Evolutionary conservation across 1,140 invertebrate genomes (phyloP).

Genomic region (Pseudomyrmex concolor): DNA sequence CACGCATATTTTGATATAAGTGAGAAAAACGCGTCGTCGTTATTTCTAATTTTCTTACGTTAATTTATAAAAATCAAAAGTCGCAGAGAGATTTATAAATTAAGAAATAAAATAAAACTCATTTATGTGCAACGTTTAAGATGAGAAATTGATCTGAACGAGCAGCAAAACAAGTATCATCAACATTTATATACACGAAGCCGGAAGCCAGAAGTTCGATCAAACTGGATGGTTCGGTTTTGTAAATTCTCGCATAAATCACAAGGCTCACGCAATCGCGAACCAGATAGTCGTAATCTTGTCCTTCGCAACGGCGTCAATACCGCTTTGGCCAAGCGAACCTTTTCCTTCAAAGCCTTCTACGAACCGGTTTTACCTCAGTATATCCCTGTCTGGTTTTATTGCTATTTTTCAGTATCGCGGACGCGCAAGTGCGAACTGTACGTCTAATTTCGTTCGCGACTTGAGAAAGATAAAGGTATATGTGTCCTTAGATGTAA

Average conservation of each 20-base stretch:
- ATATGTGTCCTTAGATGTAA: background rate
- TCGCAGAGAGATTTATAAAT: background rate
- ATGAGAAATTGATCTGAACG: background rate
- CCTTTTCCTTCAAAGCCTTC: conserved; percentile 50
- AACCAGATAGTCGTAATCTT: conserved; percentile 54
- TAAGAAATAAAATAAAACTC: background rate
- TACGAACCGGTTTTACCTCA: conserved; percentile 57
- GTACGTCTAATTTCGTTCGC: conserved; percentile 49
- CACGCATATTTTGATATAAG: too few relatives aligned
- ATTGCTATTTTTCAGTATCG: conserved; percentile 59
- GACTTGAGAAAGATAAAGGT: background rate
- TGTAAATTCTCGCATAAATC: conserved; percentile 46
- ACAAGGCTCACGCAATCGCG: conserved; percentile 46
- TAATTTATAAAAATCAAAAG: background rate
- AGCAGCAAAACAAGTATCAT: background rate
- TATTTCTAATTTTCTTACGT: background rate
- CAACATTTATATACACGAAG: background rate
- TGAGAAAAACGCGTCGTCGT: background rate
- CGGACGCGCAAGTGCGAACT: conserved; percentile 29
- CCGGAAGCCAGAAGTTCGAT: background rate
- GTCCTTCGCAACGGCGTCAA: conserved; percentile 50
- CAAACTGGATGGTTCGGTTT: conserved; percentile 10
- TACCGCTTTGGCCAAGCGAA: conserved; percentile 41
- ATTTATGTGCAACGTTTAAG: background rate
- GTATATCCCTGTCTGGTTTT: conserved; percentile 29